Conservation (phyloP, 2,113 vertebrate genomes). For the Protobothrops mucrosquamatus region DNA sequence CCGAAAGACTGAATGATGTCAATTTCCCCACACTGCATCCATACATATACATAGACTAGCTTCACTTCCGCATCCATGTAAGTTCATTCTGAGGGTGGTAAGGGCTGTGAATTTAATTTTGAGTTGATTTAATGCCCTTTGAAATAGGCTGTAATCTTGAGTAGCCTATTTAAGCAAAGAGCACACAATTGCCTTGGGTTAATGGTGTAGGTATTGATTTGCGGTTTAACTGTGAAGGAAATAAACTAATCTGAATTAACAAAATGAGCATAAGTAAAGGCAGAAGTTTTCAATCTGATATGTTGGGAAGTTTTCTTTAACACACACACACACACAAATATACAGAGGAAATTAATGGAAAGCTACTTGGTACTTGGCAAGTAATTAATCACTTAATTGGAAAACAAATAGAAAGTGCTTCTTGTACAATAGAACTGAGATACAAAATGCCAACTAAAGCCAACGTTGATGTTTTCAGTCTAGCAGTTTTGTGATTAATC, state of each 20-base stretch:
- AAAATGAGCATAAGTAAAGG: neutral
- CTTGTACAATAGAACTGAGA: neutral
- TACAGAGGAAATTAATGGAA: neutral
- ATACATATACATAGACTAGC: neutral
- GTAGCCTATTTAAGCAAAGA: conserved; percentile 30
- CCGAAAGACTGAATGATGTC: neutral
- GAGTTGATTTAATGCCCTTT: conserved; percentile 17
- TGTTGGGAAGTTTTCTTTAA: neutral
- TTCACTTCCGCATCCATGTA: neutral
- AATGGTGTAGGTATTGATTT: conserved; percentile 25
- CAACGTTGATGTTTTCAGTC: neutral
- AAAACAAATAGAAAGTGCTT: neutral
- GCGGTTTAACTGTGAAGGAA: conserved; percentile 18
- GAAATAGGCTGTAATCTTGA: conserved; percentile 21
- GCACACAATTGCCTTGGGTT: conserved; percentile 20
- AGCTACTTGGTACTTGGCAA: neutral
- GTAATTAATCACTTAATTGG: neutral
- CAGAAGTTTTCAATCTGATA: neutral
- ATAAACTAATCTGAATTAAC: conserved; percentile 17
- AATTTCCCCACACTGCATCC: neutral
- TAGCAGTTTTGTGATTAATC: neutral
- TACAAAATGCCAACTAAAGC: neutral
- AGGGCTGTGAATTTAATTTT: conserved; percentile 29
- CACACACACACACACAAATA: too few relatives aligned
- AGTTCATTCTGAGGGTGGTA: conserved; percentile 7